Base-by-base conservation (phyloP, 2,888 invertebrate genomes). In the Andrena bicolor region DNA sequence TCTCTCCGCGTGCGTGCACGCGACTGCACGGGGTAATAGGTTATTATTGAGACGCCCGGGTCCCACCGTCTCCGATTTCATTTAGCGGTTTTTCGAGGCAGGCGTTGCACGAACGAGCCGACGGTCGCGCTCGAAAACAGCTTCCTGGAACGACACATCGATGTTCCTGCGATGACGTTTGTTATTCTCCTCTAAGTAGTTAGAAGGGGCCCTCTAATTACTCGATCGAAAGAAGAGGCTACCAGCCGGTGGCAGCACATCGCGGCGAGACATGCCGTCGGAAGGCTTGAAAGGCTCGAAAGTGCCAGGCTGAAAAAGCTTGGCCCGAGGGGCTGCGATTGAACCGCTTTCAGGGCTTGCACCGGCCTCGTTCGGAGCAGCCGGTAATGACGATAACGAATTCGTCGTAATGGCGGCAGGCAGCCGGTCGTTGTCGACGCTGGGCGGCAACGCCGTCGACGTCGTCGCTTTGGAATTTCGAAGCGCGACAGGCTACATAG, bases 341-440 rank as follows among this genome's bases (percentile, higher is more conserved):
- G 80, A 80, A 80, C 51, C 66, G 66, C 49, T 72, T 81, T 58
- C 71, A 48, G 26, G 48, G 51, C 26, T 48, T 28, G 51, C 35
- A 32, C 53, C 48, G 6, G 20, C 32, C 60, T 71, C 86, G 81
- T 73, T 75, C 75, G 68, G n/a, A 60, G 79, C 66, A 26, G 51
- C 90, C 90, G 90, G 89, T 90, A 90, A 90, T 89, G 85, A 89
- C 83, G 86, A 82, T 91, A 90, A 90, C 90, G 89, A 90, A 91
- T 90, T 41, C 87, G 86, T 87, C 84, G 83, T 88, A 85, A 89
- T 88, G 85, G 85, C 87, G 84, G 76, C 64, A 66, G 72, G 26
- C 73, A 30, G 82, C 65, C 76, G 66, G 78, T 76, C 85, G 85
- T 80, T 79, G 80, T 77, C 78, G 72, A 65, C 63, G 84, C 76